Evolutionary conservation across 2,797 vertebrate species (phyloP), one percentile per base, ranked within the genome.

Genomic region (Lacerta bilineata): DNA sequence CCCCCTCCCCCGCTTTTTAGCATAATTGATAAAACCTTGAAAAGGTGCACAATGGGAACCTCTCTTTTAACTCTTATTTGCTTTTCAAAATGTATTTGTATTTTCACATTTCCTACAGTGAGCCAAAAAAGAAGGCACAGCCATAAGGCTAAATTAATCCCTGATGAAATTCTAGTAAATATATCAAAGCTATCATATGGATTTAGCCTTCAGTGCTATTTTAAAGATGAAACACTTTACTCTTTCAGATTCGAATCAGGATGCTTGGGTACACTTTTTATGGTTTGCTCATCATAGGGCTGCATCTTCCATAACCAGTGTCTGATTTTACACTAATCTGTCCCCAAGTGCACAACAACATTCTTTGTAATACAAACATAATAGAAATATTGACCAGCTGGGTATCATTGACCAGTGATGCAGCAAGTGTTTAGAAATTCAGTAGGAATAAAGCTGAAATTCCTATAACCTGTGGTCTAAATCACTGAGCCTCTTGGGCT

Each of bases 1-100:
- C 29, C 20, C 20, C 11, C 4, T n/a, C 23, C 5, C 61, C 8
- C 43, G 61, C 1, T 11, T 75, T 11, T 23, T 55, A 2, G 64
- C 39, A 43, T 59, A 27, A 86, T 5, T 33, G 15, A 55, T 39
- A 64, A 66, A 72, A 88, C 87, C 88, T 88, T 84, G 20, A 82
- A 86, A 1, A 18, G 76, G 0, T 36, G 25, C 0, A 1, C 3
- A 83, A 46, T 79, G 90, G 17, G 64, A 2, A 55, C 75, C 84
- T 17, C 23, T 33, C 1, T 69, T 86, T 88, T 74, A 2, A 43
- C 17, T 64, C 25, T 18, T 9, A 82, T 23, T 89, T 89, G 87
- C 25, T 87, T 69, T 72, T 77, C 81, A 77, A 0, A 8, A 9
- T 50, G 1, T 20, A 43, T 72, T 92, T 83, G 29, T 77, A 68